Percentiles rank a stretch among this genome's conserved stretches.
phyloP scores from a whole-genome alignment of 2,888 invertebrate genomes.

The Cephus pulcher region DNA sequence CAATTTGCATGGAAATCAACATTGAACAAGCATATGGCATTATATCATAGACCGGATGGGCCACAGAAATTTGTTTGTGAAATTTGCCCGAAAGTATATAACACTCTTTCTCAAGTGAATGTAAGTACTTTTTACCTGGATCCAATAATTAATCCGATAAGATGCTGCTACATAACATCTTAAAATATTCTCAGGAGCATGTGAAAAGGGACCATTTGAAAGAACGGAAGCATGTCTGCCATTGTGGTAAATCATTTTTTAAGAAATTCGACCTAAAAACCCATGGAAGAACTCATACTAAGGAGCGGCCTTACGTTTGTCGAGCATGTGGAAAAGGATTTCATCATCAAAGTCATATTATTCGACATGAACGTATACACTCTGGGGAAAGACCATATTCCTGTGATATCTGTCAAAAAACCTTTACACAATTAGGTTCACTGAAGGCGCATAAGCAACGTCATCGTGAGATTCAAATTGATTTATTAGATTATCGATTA shows the following conservation, averaged over 20 bases:
- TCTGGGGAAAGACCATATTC: constrained; percentile 52
- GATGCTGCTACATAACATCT: neutral
- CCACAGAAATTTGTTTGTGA: constrained; percentile 57
- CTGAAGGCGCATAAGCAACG: constrained; percentile 49
- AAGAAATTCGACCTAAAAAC: constrained; percentile 64
- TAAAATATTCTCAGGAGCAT: constrained; percentile 50
- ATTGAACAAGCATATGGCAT: constrained; percentile 59
- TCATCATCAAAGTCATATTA: constrained; percentile 61
- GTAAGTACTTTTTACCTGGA: constrained; percentile 38
- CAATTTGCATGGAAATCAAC: constrained; percentile 65
- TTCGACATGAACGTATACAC: constrained; percentile 63
- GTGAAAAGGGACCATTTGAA: constrained; percentile 62
- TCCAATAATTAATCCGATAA: neutral
- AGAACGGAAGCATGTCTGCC: constrained; percentile 58
- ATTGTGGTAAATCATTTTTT: constrained; percentile 62
- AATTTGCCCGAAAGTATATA: constrained; percentile 57
- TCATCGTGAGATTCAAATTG: constrained; percentile 43
- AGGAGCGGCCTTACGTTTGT: constrained; percentile 63
- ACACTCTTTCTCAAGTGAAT: constrained; percentile 58
- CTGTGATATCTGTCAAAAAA: constrained; percentile 53
- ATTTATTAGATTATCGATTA: constrained; percentile 45
- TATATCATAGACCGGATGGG: constrained; percentile 52
- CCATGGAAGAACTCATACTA: constrained; percentile 60
- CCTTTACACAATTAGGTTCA: constrained; percentile 53
- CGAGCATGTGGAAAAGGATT: constrained; percentile 61